Evolutionary conservation across 2,113 vertebrate genomes (phyloP), one percentile per base, ranked within the genome.

Genomic region (Archocentrus centrarchus): DNA sequence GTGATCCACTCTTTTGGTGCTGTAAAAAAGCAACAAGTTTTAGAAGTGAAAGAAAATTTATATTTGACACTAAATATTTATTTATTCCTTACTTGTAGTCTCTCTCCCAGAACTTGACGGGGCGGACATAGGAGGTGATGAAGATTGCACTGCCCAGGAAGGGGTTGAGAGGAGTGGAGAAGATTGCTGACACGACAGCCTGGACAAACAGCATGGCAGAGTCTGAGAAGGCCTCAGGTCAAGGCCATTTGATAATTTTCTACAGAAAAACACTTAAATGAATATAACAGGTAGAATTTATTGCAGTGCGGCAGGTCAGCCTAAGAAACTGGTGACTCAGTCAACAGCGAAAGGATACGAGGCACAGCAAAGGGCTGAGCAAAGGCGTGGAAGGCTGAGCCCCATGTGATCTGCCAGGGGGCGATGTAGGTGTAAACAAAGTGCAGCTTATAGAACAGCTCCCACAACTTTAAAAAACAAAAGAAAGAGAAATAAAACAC

Each of bases 351-450:
- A 96, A 99, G 97, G 98, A 99, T 99, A 99, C 98, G 98, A 94
- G 98, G 98, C 89, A 99, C 98, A 58, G 98, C 98, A 84, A 99
- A 99, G 10, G 98, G 98, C 91, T 99, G 98, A 89, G 98, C 98
- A 57, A 99, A 99, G 86, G 98, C 98, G 62, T 99, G 98, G 88
- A 99, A 99, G 61, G 98, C 98, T 75, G 98, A 99, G 47, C 98
- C 98, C 98, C 98, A 99, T 0, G 98, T 99, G 93, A 99, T 99
- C 86, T 99, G 98, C 98, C 98, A 99, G 0, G 98, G 98, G 70
- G 98, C 98, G 44, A 99, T 98, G 89, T 99, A 99, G 87, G 98
- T 99, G 92, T 99, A 99, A 77, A 99, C 97, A 90, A 99, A 99
- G 91, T 97, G 97, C 93, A 99, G 83, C 89, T 99, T 99, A 95